Evolutionary conservation across 1,140 invertebrate genomes (phyloP).

Genomic region (Pogonomyrmex californicus): DNA sequence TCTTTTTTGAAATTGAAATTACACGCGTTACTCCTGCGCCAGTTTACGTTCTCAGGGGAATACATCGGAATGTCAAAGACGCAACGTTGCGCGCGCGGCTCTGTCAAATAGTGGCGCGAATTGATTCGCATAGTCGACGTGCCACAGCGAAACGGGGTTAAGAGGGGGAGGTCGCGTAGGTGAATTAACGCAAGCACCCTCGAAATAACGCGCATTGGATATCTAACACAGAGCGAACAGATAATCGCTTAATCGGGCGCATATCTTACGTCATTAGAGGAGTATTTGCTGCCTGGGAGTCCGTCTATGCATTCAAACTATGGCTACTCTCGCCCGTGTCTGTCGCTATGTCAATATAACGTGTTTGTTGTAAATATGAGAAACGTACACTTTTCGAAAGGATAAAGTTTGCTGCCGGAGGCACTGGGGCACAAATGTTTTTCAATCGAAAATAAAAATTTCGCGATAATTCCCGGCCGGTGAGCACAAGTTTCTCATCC

Average conservation of each 20-base stretch:
- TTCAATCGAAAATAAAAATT: constrained; percentile 11
- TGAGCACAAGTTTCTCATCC: background rate
- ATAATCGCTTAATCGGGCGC: constrained; percentile 34
- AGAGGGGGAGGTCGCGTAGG: constrained; percentile 30
- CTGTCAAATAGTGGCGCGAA: constrained; percentile 59
- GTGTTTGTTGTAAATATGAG: background rate
- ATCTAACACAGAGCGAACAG: background rate
- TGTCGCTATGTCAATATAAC: background rate
- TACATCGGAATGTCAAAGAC: constrained; percentile 22
- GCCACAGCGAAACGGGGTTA: constrained; percentile 56
- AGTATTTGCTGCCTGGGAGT: background rate
- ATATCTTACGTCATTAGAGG: constrained; percentile 57
- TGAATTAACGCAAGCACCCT: constrained; percentile 58
- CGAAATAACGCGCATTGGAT: constrained; percentile 42
- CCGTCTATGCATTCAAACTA: background rate
- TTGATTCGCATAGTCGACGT: constrained; percentile 64
- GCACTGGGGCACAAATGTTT: background rate
- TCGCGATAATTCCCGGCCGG: background rate
- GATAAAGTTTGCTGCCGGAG: background rate
- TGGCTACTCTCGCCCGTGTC: background rate
- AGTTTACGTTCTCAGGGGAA: background rate
- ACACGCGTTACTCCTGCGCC: background rate
- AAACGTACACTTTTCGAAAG: background rate
- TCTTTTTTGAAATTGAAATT: background rate
- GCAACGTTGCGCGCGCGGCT: background rate